Base-by-base conservation (phyloP, 2,888 invertebrate genomes). In the Halictus quadricinctus region DNA sequence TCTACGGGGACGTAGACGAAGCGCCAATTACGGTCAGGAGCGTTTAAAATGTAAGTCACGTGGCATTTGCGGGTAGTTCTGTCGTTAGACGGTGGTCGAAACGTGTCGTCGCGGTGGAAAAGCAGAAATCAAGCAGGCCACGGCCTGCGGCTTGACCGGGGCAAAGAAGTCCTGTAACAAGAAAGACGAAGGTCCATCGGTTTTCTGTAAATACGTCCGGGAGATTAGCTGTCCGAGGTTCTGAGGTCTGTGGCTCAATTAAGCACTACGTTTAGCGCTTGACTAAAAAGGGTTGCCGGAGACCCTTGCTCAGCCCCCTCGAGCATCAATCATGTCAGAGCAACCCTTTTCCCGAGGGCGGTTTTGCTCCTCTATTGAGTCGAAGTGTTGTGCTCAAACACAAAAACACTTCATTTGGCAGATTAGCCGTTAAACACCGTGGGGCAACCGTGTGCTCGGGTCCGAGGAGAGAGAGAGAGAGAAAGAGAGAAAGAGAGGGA, bases 381-480 rank as follows among this genome's bases (percentile, higher is more conserved):
- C 93, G 90, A 94, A 94, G 94, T 94, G 94, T 94, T 94, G 94
- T 94, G 94, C 93, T 94, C 94, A 93, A 94, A 94, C 92, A 94
- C 94, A 94, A 94, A 94, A 94, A 94, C 94, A 94, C 94, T 94
- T 94, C 94, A 94, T 94, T 94, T 94, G 94, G 93, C 92, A 93
- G 94, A 94, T 94, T 94, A 94, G 94, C 94, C 94, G 94, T 94
- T 94, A 94, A 94, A 94, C 94, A 93, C 92, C 92, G 90, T 91
- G 92, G 91, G 91, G 89, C 25, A 60, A 66, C 85, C 85, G 78
- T 69, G 81, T 58, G 79, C 85, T 80, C 90, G 87, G 81, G 88
- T 81, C 72, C 72, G 41, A 69, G 74, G 7, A 12, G 43, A 18
- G 78, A 25, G 58, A 36, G 36, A 36, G 36, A 36, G 36, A 36